Base-by-base conservation (phyloP, 2,113 vertebrate genomes). In the Acanthochromis polyacanthus region DNA sequence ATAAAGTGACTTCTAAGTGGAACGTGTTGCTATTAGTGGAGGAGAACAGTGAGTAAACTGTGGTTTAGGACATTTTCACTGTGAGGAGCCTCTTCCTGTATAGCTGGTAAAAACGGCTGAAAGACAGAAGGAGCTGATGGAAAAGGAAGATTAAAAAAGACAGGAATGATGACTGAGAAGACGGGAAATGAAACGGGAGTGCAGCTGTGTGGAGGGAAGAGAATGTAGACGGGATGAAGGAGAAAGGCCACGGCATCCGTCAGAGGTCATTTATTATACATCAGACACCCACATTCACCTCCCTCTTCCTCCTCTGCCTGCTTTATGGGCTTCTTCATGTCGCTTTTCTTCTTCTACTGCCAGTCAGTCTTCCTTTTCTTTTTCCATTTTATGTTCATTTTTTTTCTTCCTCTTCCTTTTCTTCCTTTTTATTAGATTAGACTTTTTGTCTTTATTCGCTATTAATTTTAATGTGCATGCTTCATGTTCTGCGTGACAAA, bases 241-340 rank as follows among this genome's bases (percentile, higher is more conserved):
- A 68, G 20, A 64, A 65, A 86, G 60, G 66, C 75, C 61, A 72
- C 60, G 19, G 65, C 71, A 68, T 84, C 86, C 87, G 87, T 75
- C 72, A 75, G 87, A 75, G 79, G 68, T 91, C 83, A 93, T 92
- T 79, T 82, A 92, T 91, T 87, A 91, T 92, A 89, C 85, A 92
- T 90, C 78, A 85, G 61, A 87, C 73, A 48, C 14, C 25, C 10
- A 16, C 74, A 52, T 57, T 19, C 67, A 9, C 52, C 38, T 48
- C 10, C 40, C 63, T 23, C 52, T 40, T 15, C 55, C 56, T 61
- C 25, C 53, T 74, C 53, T 61, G 63, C 51, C 16, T 66, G 43
- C 50, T 19, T 32, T 48, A 12, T 71, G 50, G 69, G 50, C 25
- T 60, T 28, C 57, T 46, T 65, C 4, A 2, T 38, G 23, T 50